A percentile compares a stretch with the other conserved stretches of the same genome.
Conservation (phyloP, 2,888 invertebrate species). For the Caenorhabditis sp. region DNA sequence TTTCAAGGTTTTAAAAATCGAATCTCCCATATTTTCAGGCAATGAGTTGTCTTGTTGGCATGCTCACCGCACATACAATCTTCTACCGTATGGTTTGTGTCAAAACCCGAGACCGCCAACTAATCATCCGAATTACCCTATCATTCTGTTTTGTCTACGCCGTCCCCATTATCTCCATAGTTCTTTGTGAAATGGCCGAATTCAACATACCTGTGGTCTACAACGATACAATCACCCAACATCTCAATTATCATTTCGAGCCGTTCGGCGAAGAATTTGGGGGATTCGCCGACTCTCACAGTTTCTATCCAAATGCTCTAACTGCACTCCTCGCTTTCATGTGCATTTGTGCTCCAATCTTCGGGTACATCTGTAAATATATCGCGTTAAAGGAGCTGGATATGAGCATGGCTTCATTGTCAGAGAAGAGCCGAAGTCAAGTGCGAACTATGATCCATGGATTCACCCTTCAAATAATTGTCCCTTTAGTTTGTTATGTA, state of each 20-base stretch:
- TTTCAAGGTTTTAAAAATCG: slow-evolving; percentile 4
- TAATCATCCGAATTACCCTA: neutral
- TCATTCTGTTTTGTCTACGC: neutral
- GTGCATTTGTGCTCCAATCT: neutral
- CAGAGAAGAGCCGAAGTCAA: neutral
- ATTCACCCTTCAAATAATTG: slow-evolving; percentile 21
- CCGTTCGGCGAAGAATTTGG: slow-evolving; percentile 12
- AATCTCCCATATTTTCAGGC: neutral
- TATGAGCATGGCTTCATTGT: neutral
- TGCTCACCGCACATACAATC: neutral
- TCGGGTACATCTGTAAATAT: slow-evolving; percentile 14
- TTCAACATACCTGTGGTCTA: slow-evolving; percentile 14
- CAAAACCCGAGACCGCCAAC: neutral
- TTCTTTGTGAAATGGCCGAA: slow-evolving; percentile 26
- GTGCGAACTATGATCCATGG: slow-evolving; percentile 19
- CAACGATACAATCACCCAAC: slow-evolving; percentile 2
- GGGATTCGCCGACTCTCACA: slow-evolving; percentile 19
- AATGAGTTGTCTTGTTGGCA: neutral
- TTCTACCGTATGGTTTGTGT: neutral
- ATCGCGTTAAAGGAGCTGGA: slow-evolving; percentile 16
- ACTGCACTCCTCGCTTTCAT: slow-evolving; percentile 4
- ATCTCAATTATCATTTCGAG: slow-evolving; percentile 24
- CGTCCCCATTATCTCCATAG: neutral
- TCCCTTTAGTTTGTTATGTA: slow-evolving; percentile 20
- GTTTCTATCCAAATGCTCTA: slow-evolving; percentile 8